These are phyloP conservation scores for Lycodopsis pacificus DNA, from an alignment of 2,797 vertebrate species.

Conservation along the genomic window DNA sequence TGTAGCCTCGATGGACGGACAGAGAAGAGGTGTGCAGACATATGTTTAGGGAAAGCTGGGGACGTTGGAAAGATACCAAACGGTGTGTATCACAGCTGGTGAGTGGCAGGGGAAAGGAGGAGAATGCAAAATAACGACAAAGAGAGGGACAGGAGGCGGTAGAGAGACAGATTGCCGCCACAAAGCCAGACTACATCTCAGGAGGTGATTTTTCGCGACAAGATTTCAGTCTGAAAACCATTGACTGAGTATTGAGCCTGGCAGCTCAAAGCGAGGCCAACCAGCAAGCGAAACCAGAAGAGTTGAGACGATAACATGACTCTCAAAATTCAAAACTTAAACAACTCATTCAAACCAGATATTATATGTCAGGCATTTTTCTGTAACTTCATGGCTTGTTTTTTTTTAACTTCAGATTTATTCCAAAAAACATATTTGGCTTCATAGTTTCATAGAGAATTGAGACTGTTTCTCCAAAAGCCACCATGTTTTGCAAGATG, in stretches of 20 bases:
- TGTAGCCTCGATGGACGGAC: slow-evolving; percentile 20
- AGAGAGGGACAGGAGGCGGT: neutral
- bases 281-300: slow-evolving; percentile 10
- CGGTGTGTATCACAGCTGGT: slow-evolving; percentile 45
- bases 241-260: slow-evolving; percentile 41
- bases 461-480: slow-evolving; percentile 5
- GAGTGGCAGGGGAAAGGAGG: slow-evolving; percentile 24
- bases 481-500: neutral
- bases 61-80: slow-evolving; percentile 45
- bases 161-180: slow-evolving; percentile 33
- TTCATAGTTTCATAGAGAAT: neutral
- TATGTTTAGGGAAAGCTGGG: slow-evolving; percentile 46
- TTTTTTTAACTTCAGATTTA: neutral
- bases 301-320: slow-evolving; percentile 24
- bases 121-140: slow-evolving; percentile 24
- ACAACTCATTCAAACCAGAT: slow-evolving; percentile 6
- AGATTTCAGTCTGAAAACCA: slow-evolving; percentile 46
- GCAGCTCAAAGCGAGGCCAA: slow-evolving; percentile 39
- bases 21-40: slow-evolving; percentile 37
- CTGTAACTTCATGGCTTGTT: neutral
- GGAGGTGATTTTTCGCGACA: slow-evolving; percentile 37
- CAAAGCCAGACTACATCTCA: slow-evolving; percentile 32
- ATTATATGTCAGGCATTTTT: slow-evolving; percentile 10
- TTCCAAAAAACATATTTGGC: neutral
- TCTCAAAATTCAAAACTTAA: slow-evolving; percentile 9